A percentile compares a stretch with the other conserved stretches of the same genome.
phyloP scores from a whole-genome alignment of 2,113 vertebrate species.

The Herpetotheres cachinnans region DNA sequence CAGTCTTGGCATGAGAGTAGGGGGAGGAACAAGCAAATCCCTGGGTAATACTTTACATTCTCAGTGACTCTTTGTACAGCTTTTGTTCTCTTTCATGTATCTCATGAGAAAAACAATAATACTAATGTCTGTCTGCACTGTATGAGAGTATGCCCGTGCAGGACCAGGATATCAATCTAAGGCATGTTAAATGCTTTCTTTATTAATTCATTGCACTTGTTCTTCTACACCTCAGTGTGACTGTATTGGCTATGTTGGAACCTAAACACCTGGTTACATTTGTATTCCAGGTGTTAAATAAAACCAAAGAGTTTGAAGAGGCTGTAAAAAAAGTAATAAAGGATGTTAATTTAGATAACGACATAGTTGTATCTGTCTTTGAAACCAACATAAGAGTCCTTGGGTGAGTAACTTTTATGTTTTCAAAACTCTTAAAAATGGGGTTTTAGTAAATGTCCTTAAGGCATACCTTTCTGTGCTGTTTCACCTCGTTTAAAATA shows the following conservation, averaged over 20 bases:
- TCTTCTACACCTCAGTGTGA: not conserved
- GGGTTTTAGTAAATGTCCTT: not conserved
- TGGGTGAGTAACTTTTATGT: conserved; percentile 81
- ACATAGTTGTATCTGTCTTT: conserved; percentile 97
- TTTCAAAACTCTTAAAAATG: not conserved
- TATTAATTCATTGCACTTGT: not conserved
- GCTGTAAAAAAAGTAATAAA: conserved; percentile 92
- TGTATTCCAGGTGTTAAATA: conserved; percentile 90
- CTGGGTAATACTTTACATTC: not conserved
- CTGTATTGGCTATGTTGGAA: not conserved
- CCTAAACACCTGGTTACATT: not conserved
- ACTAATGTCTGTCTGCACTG: not conserved
- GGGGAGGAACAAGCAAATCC: not conserved
- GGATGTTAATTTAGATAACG: conserved; percentile 96
- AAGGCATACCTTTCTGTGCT: not conserved
- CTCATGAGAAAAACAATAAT: not conserved
- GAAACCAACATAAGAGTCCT: conserved; percentile 99
- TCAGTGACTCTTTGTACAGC: not conserved
- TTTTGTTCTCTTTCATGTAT: not conserved
- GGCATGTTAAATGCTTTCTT: not conserved
- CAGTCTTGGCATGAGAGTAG: not conserved
- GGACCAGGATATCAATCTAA: not conserved
- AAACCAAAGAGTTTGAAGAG: conserved; percentile 94
- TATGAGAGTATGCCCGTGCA: not conserved
- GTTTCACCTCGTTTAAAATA: not conserved